phyloP scores from a whole-genome alignment of 2,888 invertebrate species.

The Eupithecia centaureata region DNA sequence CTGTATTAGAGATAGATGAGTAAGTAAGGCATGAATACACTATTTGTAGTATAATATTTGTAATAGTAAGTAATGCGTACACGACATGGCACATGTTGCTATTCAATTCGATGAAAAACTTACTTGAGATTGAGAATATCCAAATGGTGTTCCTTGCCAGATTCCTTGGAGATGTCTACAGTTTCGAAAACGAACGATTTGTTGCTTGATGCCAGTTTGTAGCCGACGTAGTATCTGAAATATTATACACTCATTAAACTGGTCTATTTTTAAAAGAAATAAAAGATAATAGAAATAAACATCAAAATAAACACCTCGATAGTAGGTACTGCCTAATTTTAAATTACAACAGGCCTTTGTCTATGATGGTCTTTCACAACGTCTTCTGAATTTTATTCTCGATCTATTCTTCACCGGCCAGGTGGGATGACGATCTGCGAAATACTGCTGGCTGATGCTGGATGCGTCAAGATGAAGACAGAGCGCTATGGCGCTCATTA shows the following conservation, averaged over 20 bases:
- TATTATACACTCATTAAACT: neutral
- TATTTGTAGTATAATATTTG: neutral
- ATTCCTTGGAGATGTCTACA: slow-evolving; percentile 95
- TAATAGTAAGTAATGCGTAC: too few species aligned
- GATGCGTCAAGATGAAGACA: too few species aligned
- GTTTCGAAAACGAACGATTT: slow-evolving; percentile 96
- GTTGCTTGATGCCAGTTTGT: slow-evolving; percentile 92
- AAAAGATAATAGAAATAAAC: neutral
- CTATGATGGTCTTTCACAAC: too few species aligned
- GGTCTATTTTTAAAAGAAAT: neutral
- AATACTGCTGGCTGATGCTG: too few species aligned
- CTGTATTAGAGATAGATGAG: slow-evolving; percentile 61
- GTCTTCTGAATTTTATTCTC: too few species aligned
- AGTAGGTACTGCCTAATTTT: neutral
- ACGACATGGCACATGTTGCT: neutral
- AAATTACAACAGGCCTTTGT: neutral
- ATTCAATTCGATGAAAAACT: slow-evolving; percentile 46
- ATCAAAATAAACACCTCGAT: neutral
- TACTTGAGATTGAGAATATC: slow-evolving; percentile 91
- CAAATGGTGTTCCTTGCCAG: slow-evolving; percentile 94
- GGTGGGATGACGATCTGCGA: too few species aligned
- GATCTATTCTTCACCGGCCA: too few species aligned
- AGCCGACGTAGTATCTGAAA: slow-evolving; percentile 93
- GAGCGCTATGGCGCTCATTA: too few species aligned
- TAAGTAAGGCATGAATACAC: neutral